phyloP scores from a whole-genome alignment of 2,797 vertebrate species.

The Epinephelus malabaricus region DNA sequence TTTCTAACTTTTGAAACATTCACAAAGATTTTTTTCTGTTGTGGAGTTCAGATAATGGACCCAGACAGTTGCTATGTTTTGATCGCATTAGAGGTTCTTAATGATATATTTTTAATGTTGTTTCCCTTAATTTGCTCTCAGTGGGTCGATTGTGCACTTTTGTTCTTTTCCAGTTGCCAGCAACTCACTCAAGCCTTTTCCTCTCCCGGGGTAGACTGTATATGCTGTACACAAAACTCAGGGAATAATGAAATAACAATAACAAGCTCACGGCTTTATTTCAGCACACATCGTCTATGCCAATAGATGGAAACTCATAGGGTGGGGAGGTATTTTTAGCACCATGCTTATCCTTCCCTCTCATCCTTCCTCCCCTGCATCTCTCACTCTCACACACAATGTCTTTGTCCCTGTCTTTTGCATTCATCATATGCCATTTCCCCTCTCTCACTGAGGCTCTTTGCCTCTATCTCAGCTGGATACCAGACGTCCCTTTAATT shows the following conservation, averaged over 20 bases:
- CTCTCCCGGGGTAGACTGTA: slow-evolving; percentile 36
- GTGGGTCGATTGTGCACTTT: slow-evolving; percentile 50
- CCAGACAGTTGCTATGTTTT: slow-evolving; percentile 34
- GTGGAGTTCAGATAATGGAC: slow-evolving; percentile 42
- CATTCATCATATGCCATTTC: slow-evolving; percentile 73
- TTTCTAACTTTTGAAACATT: slow-evolving; percentile 30
- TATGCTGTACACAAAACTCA: slow-evolving; percentile 43
- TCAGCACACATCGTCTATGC: slow-evolving; percentile 52
- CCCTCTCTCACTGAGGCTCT: slow-evolving; percentile 63
- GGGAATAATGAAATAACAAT: slow-evolving; percentile 74
- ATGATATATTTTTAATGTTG: slow-evolving; percentile 52
- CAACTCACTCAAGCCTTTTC: slow-evolving; percentile 20
- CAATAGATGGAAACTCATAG: slow-evolving; percentile 65
- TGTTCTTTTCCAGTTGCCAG: slow-evolving; percentile 49
- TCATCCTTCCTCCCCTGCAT: slow-evolving; percentile 67
- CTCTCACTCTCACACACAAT: slow-evolving; percentile 69
- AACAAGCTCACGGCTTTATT: slow-evolving; percentile 72
- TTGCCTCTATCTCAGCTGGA: slow-evolving; percentile 79
- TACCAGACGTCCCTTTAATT: slow-evolving; percentile 82
- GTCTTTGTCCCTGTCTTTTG: slow-evolving; percentile 74
- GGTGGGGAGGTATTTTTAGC: slow-evolving; percentile 76
- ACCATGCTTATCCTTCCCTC: slow-evolving; percentile 70
- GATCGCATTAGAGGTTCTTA: slow-evolving; percentile 28
- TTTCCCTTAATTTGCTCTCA: slow-evolving; percentile 59
- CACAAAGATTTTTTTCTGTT: background rate